Evolutionary conservation across 1,140 invertebrate genomes (phyloP).

Genomic region (Rhizoglyphus robini): DNA sequence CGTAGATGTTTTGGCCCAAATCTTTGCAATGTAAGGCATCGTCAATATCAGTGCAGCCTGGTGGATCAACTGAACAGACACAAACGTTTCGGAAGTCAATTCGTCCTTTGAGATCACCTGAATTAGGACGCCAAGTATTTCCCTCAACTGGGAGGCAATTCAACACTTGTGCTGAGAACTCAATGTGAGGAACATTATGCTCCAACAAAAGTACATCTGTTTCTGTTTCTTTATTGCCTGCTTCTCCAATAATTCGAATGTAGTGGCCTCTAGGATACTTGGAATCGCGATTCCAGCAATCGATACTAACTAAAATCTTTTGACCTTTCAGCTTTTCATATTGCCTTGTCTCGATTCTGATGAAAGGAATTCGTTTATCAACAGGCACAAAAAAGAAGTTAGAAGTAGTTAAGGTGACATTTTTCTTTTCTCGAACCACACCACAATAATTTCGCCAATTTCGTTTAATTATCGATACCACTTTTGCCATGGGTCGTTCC

Average conservation of each 20-base stretch:
- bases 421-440: constrained; percentile 59
- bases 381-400: constrained; percentile 77
- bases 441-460: constrained; percentile 97
- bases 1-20: constrained; percentile 53
- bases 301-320: constrained; percentile 77
- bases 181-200: constrained; percentile 88
- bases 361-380: constrained; percentile 73
- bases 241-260: constrained; percentile 62
- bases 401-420: not conserved
- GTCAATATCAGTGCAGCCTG: constrained; percentile 97
- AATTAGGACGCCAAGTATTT: constrained; percentile 39
- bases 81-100: constrained; percentile 66
- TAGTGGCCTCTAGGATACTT: constrained; percentile 64
- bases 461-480: constrained; percentile 86
- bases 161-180: constrained; percentile 85
- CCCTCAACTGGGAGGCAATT: constrained; percentile 62
- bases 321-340: constrained; percentile 61
- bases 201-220: constrained; percentile 86
- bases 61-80: constrained; percentile 94
- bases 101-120: constrained; percentile 49
- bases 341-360: constrained; percentile 81
- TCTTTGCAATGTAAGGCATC: constrained; percentile 84
- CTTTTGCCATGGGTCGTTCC: constrained; percentile 56
- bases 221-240: constrained; percentile 77
- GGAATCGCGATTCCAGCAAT: constrained; percentile 77